A percentile compares a stretch with the other conserved stretches of the same genome.
Evolutionary conservation across 2,797 vertebrate genomes (phyloP).

Genomic region (Onychomys arenicola): DNA sequence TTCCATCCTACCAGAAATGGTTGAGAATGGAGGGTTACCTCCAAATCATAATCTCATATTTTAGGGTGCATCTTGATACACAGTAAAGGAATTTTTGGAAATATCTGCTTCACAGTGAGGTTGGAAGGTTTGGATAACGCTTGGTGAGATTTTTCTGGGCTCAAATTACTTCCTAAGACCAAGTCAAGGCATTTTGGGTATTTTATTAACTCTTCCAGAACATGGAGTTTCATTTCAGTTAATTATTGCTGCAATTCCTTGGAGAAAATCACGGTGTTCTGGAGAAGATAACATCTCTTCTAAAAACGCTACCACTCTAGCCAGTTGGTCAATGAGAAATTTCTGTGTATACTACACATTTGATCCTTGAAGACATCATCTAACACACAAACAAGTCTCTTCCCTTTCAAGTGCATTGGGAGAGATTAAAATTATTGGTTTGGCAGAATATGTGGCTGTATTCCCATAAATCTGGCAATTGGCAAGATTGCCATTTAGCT

Average conservation of each 20-base stretch:
- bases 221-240: slow-evolving; percentile 55
- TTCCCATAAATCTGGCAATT: neutral
- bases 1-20: neutral
- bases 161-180: slow-evolving; percentile 55
- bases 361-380: slow-evolving; percentile 26
- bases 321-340: slow-evolving; percentile 23
- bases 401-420: neutral
- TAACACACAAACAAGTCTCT: neutral
- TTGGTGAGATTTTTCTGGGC: slow-evolving; percentile 26
- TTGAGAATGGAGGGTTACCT: slow-evolving; percentile 2
- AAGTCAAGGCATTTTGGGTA: slow-evolving; percentile 52
- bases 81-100: slow-evolving; percentile 41
- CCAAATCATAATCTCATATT: slow-evolving; percentile 65
- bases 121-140: neutral
- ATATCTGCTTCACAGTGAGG: slow-evolving; percentile 62
- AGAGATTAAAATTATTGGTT: neutral
- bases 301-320: slow-evolving; percentile 54
- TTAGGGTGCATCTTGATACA: slow-evolving; percentile 28
- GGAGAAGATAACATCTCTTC: slow-evolving; percentile 66
- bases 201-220: slow-evolving; percentile 63
- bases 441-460: neutral
- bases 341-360: neutral
- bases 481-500: neutral
- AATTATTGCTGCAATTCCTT: slow-evolving; percentile 76
- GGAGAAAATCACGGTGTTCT: slow-evolving; percentile 54